Evolutionary conservation across 2,113 vertebrate species (phyloP), one percentile per base, ranked within the genome.

Genomic region (Macquaria australasica): DNA sequence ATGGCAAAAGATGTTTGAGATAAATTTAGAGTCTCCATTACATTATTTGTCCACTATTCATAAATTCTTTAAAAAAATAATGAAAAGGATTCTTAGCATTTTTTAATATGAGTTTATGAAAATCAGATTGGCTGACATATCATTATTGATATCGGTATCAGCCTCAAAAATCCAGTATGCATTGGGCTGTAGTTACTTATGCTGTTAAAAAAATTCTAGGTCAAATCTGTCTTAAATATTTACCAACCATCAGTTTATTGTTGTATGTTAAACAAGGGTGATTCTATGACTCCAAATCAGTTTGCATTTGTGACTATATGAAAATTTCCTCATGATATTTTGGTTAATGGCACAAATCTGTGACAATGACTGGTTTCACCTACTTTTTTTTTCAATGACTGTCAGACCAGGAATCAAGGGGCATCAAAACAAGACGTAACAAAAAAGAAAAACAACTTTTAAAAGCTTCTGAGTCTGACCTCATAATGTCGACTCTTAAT

Each of bases 401-500:
- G 67, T 71, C 28, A 50, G 75, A 58, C 39, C 45, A 80, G 41
- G 8, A 62, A 25, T 67, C 45, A 12, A 12, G 73, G 18, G 25
- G n/a, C 1, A 8, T 55, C 15, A 51, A 64, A 85, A 83, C 71
- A 60, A 56, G 28, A 28, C n/a, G 15, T 12, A 25, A 70, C 4
- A 79, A 62, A 77, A 28, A 71, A 34, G 45, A 81, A 81, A 68
- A 72, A 70, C 50, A 55, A 56, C 80, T 67, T 78, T 80, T 56
- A 75, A 83, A 90, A 73, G 73, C 8, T 60, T 85, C 77, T 21
- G 59, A 70, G 60, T 74, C 81, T 87, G 84, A 91, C 88, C 90
- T 90, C 77, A 78, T 90, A 81, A 91, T 83, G 84, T 82, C 81
- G 18, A 87, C 87, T 92, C 84, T 84, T 91, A 93, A 93, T 91